Evolutionary conservation across 2,797 vertebrate species (phyloP).

Genomic region (Peromyscus eremicus): DNA sequence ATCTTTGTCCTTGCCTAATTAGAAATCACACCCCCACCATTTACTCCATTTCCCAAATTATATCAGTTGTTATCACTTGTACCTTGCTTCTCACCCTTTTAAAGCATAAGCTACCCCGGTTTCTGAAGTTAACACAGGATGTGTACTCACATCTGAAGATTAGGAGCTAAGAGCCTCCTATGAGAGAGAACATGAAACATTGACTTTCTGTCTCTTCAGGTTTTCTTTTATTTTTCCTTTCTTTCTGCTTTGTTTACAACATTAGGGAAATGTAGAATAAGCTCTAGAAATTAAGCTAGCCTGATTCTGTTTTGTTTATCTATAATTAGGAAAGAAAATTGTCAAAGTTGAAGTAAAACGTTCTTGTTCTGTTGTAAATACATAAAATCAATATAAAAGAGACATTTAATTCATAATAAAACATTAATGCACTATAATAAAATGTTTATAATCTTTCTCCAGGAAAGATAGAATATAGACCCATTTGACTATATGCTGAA

Average conservation of each 20-base stretch:
- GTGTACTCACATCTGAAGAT: not conserved
- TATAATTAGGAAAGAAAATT: slow-evolving; percentile 23
- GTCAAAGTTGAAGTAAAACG: not conserved
- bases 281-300: not conserved
- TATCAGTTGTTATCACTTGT: not conserved
- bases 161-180: not conserved
- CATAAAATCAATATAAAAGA: not conserved
- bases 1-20: not conserved
- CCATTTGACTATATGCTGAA: not conserved
- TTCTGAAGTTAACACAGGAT: not conserved
- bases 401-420: not conserved
- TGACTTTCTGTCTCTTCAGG: too few species aligned
- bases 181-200: not conserved
- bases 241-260: not conserved
- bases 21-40: not conserved
- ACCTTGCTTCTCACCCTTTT: not conserved
- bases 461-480: not conserved
- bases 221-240: not conserved
- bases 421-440: not conserved
- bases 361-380: not conserved
- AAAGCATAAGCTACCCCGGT: not conserved
- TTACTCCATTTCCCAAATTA: not conserved
- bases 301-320: not conserved
- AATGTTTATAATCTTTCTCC: not conserved
- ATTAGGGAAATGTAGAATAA: not conserved